Base-by-base conservation (phyloP, 2,113 vertebrate genomes). In the Kryptolebias marmoratus region DNA sequence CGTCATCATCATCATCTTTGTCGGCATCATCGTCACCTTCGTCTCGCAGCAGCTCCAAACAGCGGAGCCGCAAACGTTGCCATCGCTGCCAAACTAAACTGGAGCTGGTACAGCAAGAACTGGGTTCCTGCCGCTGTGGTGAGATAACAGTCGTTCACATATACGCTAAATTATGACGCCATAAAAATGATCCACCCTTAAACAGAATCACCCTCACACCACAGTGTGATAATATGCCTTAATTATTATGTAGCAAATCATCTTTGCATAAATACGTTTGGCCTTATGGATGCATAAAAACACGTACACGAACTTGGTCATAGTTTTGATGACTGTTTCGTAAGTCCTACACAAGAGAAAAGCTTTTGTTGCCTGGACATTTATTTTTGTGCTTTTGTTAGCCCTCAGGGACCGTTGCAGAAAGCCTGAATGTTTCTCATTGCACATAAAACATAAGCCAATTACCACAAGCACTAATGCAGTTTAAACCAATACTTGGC, bases 21-120 rank as follows among this genome's bases (percentile, higher is more conserved):
- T 86, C 86, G 1, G 64, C 85, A 18, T 84, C 79, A 22, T 79
- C 83, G 4, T 83, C 73, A 30, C 83, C 87, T 45, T 90, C 80
- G 12, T 93, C 92, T 88, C 96, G 95, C 77, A 68, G 84, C 30
- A 81, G 85, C 67, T 93, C 95, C 69, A 98, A 98, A 94, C 97
- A 98, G 93, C 96, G 96, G 94, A 97, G 94, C 85, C 96, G 96
- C 87, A 96, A 96, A 74, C 96, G 97, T 70, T 99, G 97, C 93
- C 97, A 97, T 93, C 95, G 95, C 94, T 99, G 97, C 95, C 97
- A 98, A 95, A 96, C 95, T 92, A 98, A 97, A 93, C 95, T 99
- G 95, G 97, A 99, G 91, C 95, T 99, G 89, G 97, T 99, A 77
- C 97, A 99, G 90, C 97, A 99, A 90, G 96, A 99, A 71, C 87